Evolutionary conservation across 1,140 invertebrate genomes (phyloP).

Genomic region (Penaeus indicus): DNA sequence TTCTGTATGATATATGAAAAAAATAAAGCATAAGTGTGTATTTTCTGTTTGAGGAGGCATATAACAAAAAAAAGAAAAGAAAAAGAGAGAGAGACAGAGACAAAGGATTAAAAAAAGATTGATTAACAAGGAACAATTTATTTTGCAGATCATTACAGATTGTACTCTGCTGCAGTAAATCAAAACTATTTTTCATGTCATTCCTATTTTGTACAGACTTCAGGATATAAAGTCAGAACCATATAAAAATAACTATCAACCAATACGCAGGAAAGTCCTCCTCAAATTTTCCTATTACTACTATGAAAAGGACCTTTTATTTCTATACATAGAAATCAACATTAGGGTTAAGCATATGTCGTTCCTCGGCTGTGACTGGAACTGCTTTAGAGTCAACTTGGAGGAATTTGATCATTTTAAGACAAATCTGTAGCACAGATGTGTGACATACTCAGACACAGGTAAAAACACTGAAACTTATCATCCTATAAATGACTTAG

Average conservation of each 20-base stretch:
- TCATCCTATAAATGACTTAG: conserved; percentile 13
- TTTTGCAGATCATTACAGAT: conserved; percentile 15
- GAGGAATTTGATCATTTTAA: conserved; percentile 10
- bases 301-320: conserved; percentile 2
- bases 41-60: no score
- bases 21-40: no score
- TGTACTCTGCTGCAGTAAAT: conserved; percentile 27
- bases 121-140: conserved; percentile 24
- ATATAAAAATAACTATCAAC: conserved; percentile 32
- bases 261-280: conserved; percentile 12
- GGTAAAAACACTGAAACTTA: conserved; percentile 8
- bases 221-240: conserved; percentile 26
- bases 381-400: not conserved
- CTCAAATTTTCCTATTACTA: conserved; percentile 29
- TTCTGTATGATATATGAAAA: no score
- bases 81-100: no score
- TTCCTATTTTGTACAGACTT: conserved; percentile 31
- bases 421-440: conserved; percentile 24
- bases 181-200: conserved; percentile 15
- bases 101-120: no score
- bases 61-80: no score
- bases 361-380: not conserved
- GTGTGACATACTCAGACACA: not conserved
- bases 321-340: conserved; percentile 22
- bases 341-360: not conserved